Base-by-base conservation (phyloP, 2,888 invertebrate species). In the Cantharis rustica region DNA sequence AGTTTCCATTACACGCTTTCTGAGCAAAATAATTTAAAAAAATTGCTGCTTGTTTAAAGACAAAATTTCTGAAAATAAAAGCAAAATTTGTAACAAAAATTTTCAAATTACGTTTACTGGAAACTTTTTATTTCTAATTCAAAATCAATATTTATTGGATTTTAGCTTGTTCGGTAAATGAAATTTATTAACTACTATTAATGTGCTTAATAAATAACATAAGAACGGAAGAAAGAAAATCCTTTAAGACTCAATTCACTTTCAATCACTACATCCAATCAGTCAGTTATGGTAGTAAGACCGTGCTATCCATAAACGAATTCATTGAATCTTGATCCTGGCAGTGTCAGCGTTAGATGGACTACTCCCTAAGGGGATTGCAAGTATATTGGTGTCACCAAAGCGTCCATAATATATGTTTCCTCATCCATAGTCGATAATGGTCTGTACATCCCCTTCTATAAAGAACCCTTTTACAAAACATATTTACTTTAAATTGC, bases 291-390 rank as follows among this genome's bases (percentile, higher is more conserved):
- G 73, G 71, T 76, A 47, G 73, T 66, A 76, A 68, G 76, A 73
- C 73, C 76, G 76, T 47, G 70, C 73, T 72, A 70, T 69, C 72
- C 72, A 69, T 76, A 73, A 73, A 76, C 66, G 66, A 78, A 79
- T 73, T 79, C 79, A 79, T 79, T 79, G 79, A 79, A 78, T 72
- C 74, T 78, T 75, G 74, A 78, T 79, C 79, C 77, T 75, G 76
- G 72, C 75, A 68, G 72, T 75, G 78, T 78, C 79, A 79, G 76
- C 75, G 72, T 76, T 71, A 78, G 78, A 79, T 78, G 78, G 68
- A 76, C 75, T 71, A 79, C 72, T 73, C 78, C 71, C 79, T 31
- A 16, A 76, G 77, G 76, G 64, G 68, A 74, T 74, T 73, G 68
- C 72, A 76, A 78, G 76, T 79, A 73, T 76, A 79, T 78, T 74